Evolutionary conservation across 1,140 invertebrate genomes (phyloP), one percentile per base, ranked within the genome.

Genomic region (Forficula auricularia): DNA sequence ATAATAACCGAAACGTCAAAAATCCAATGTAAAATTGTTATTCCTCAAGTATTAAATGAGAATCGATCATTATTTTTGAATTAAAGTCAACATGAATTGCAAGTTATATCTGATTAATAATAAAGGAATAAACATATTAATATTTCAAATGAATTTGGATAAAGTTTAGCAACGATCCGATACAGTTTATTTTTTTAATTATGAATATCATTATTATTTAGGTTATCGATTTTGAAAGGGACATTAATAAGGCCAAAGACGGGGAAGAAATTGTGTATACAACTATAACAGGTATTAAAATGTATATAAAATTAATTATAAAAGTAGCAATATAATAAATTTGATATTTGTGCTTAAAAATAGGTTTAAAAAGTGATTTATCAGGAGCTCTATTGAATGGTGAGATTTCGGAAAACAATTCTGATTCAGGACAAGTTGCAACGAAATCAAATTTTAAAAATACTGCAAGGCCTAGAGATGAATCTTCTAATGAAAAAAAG

Each of bases 141-240:
- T 27, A 27, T 27, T 27, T 27, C 22, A 27, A 27, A 27, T 27
- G 22, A 27, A 27, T 27, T 27, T 27, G 22, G 22, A 27, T 27
- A 27, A 27, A 27, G 22, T 27, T 27, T 27, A 27, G 22, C 22
- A 27, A 27, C 22, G 22, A 27, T 27, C 22, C 22, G 22, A 6
- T 27, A 10, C 22, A 27, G 22, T 27, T 27, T 27, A 27, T 27
- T 27, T 27, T 27, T 27, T 27, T 27, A 27, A 27, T 27, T 27
- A 27, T 27, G 22, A 27, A 27, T 27, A 27, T 27, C 22, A 27
- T 27, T 27, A 27, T 27, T 27, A 48, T 56, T 19, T 53, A 82
- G 79, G 81, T 94, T n/a, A 72, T 83, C 19, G 77, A 97, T 61
- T 79, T 82, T 62, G 92, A 98, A 61, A 63, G 83, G 35, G 92